phyloP scores from a whole-genome alignment of 2,113 vertebrate species.

The Solea senegalensis region DNA sequence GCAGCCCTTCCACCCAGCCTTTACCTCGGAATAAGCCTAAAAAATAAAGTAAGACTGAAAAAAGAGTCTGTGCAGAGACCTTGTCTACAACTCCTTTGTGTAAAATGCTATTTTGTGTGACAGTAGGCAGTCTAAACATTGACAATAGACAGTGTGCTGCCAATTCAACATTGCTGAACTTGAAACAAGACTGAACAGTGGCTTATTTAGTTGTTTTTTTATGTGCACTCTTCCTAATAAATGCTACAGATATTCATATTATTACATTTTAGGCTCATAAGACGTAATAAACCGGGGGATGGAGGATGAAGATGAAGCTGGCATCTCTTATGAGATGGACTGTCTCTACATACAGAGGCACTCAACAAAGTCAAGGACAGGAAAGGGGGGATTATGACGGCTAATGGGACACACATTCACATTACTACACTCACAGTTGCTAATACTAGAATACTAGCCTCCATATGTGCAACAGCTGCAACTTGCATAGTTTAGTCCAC shows the following conservation, averaged over 20 bases:
- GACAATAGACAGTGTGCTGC: too few relatives aligned
- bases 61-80: not conserved
- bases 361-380: conserved; percentile 32
- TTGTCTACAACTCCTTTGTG: not conserved
- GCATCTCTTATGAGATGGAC: not conserved
- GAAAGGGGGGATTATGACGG: conserved; percentile 11
- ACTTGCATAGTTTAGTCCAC: conserved; percentile 17
- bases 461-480: conserved; percentile 5
- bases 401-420: conserved; percentile 34
- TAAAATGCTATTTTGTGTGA: not conserved
- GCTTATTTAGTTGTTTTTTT: too few relatives aligned
- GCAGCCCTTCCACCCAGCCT: conserved; percentile 6
- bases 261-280: not conserved
- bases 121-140: not conserved
- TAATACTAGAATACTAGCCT: not conserved
- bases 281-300: not conserved
- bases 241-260: too few relatives aligned
- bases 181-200: too few relatives aligned
- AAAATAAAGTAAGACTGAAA: not conserved
- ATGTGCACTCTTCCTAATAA: too few relatives aligned
- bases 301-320: conserved; percentile 28
- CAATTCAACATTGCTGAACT: too few relatives aligned
- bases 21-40: not conserved
- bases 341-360: conserved; percentile 22
- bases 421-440: conserved; percentile 44